Conservation (phyloP, 2,797 vertebrate genomes). For the Psittacula echo region DNA sequence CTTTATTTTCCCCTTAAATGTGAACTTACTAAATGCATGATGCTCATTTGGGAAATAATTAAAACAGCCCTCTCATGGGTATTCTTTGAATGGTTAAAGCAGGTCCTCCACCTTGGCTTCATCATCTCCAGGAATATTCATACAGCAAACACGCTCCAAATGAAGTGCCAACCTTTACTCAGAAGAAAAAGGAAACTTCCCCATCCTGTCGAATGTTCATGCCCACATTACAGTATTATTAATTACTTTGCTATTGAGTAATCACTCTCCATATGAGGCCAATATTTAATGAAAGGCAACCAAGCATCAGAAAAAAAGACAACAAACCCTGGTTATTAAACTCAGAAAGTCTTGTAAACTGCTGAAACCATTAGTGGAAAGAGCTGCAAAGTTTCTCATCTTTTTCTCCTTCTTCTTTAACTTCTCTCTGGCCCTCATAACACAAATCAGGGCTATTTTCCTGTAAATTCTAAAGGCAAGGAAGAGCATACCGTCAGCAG, state of each 20-base stretch:
- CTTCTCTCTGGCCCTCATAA: accelerated
- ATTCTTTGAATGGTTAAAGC: neutral
- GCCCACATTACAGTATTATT: neutral
- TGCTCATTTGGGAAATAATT: slow-evolving; percentile 4
- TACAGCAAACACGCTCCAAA: neutral
- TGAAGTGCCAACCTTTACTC: neutral
- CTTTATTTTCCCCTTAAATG: neutral
- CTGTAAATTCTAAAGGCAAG: neutral
- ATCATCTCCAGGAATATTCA: neutral
- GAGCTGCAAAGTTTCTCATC: neutral
- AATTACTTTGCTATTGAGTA: neutral
- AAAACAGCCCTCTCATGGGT: neutral
- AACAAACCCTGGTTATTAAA: neutral
- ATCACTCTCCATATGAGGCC: neutral
- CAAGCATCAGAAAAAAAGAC: neutral
- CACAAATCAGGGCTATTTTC: neutral
- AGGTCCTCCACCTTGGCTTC: neutral
- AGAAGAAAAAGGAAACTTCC: neutral
- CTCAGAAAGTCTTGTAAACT: neutral
- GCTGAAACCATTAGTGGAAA: neutral
- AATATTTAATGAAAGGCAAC: neutral
- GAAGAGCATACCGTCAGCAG: accelerated
- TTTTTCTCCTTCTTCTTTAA: neutral
- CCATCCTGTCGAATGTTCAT: neutral
- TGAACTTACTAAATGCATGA: neutral